A percentile compares a stretch with the other conserved stretches of the same genome.
Conservation (phyloP, 37 sponge, comb jelly and placozoan genomes). For the Ephydatia muelleri region DNA sequence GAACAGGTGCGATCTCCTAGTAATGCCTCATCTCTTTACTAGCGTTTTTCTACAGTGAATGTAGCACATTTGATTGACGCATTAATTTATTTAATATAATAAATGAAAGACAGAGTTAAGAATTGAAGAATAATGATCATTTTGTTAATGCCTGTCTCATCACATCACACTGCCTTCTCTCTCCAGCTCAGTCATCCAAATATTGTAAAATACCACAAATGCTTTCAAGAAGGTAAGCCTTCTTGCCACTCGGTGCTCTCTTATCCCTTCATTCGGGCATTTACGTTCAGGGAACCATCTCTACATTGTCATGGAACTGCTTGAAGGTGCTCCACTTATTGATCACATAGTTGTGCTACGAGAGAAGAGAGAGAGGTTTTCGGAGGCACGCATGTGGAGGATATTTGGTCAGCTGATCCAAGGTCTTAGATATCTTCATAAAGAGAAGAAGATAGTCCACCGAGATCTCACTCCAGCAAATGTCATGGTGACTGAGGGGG, state of each 20-base stretch:
- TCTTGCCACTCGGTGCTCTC: too few relatives aligned
- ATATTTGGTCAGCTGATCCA: conserved; percentile 81
- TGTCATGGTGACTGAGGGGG: conserved; percentile 85
- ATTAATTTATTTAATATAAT: too few relatives aligned
- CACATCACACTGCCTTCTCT: too few relatives aligned
- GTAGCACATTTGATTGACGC: too few relatives aligned
- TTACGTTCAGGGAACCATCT: conserved; percentile 42
- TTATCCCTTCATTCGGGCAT: too few relatives aligned
- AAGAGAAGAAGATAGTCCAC: conserved; percentile 83
- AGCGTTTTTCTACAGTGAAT: too few relatives aligned
- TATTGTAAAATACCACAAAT: conserved; percentile 78
- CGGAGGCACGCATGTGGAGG: conserved; percentile 81
- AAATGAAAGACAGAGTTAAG: too few relatives aligned
- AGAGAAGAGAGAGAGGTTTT: conserved; percentile 80
- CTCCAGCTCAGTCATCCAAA: conserved; percentile 60
- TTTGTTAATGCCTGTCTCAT: too few relatives aligned
- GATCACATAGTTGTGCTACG: conserved; percentile 76
- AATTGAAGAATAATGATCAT: too few relatives aligned
- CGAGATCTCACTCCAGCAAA: conserved; percentile 88
- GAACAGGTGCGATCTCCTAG: conserved; percentile 50
- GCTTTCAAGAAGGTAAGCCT: conserved; percentile 69
- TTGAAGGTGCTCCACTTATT: conserved; percentile 88
- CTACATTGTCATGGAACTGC: conserved; percentile 91
- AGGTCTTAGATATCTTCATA: conserved; percentile 91
- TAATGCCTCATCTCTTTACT: too few relatives aligned